Conservation (phyloP, 35 echinoderm and acorn worm genomes). For the Hemicentrotus pulcherrimus region DNA sequence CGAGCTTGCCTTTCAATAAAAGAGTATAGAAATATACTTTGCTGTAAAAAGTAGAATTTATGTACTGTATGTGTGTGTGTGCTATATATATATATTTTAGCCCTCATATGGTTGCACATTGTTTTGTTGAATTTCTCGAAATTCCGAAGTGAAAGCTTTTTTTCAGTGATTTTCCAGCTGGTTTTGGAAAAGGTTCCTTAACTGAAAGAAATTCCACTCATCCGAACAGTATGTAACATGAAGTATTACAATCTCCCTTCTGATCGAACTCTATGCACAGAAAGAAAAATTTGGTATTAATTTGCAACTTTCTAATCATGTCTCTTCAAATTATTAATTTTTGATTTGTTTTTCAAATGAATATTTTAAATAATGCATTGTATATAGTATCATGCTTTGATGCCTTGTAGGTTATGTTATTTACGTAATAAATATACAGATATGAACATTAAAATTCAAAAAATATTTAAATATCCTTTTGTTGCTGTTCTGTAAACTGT, state of each 20-base stretch:
- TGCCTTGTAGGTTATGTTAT: not conserved
- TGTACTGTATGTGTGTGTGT: not conserved
- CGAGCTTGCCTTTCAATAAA: not conserved
- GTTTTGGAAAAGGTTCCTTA: slow-evolving; percentile 7
- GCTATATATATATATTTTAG: not conserved
- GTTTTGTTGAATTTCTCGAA: not conserved
- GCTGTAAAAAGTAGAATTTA: not conserved
- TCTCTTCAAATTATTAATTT: not conserved
- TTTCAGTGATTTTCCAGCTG: slow-evolving; percentile 31
- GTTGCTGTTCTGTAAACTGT: too few species aligned
- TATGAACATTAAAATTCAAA: too few species aligned
- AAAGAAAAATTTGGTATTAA: not conserved
- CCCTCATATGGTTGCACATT: not conserved
- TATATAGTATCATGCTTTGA: not conserved
- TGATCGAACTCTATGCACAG: not conserved
- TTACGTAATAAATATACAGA: too few species aligned
- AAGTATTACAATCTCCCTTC: not conserved
- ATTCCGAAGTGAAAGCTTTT: not conserved
- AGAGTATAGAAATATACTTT: not conserved
- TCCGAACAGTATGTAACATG: not conserved
- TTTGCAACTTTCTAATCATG: not conserved
- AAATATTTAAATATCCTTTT: too few species aligned
- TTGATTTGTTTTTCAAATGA: not conserved
- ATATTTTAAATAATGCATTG: not conserved
- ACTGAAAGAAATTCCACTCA: not conserved